These are phyloP conservation scores for Rhorus exstirpatorius DNA, from an alignment of 2,888 invertebrate genomes.

Conservation along the genomic window DNA sequence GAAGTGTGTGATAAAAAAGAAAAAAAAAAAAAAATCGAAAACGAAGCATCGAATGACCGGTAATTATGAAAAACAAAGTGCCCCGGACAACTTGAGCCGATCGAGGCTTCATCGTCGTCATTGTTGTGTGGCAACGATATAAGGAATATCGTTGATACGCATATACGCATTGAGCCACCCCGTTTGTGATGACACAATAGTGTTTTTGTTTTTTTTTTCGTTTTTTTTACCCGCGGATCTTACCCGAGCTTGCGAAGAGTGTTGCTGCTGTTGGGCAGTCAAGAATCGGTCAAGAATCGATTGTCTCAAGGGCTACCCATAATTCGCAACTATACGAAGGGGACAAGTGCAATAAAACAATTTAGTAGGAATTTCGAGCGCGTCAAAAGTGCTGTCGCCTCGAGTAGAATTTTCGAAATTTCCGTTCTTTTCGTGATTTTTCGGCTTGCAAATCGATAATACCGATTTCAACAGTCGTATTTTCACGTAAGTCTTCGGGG, in stretches of 20 bases:
- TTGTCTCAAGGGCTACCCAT: neutral
- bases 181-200: constrained; percentile 36
- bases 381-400: neutral
- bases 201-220: neutral
- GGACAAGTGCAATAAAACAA: constrained; percentile 34
- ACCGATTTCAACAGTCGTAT: no score
- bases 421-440: neutral
- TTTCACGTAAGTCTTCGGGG: no score
- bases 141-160: no score
- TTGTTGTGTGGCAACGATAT: no score
- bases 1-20: constrained; percentile 57
- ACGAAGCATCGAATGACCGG: neutral
- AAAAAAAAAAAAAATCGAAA: constrained; percentile 15
- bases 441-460: neutral
- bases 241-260: no score
- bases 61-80: constrained; percentile 17
- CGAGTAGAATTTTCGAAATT: neutral
- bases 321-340: neutral
- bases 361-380: neutral
- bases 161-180: neutral
- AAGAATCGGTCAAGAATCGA: constrained; percentile 61
- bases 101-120: no score
- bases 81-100: neutral
- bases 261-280: no score
- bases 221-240: constrained; percentile 9